Base-by-base conservation (phyloP, 2,113 vertebrate species). In the Macaca mulatta region DNA sequence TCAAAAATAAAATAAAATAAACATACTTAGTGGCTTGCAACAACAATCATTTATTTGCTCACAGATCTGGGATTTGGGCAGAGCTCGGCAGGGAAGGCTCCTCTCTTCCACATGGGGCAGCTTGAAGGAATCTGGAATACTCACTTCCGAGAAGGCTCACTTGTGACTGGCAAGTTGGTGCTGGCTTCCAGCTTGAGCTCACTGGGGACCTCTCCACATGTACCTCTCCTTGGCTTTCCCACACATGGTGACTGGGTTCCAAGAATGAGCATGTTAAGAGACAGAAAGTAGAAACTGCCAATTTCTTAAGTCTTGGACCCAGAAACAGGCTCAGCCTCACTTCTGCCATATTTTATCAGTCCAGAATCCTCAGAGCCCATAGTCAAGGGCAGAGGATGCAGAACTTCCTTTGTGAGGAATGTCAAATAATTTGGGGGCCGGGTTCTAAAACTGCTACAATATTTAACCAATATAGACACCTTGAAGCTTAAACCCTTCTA, bases 361-460 rank as follows among this genome's bases (percentile, higher is more conserved):
- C 40, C 92, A 81, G 43, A 35, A 90, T 67, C 90, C 57, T 45
- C 17, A 93, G 38, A 90, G 35, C 32, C 64, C 43, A 88, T 84
- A 67, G 75, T 88, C 61, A 93, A 75, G 25, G 81, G 6, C 23
- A 87, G 8, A 30, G 35, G 12, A 82, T n/a, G 52, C 45, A 91
- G 30, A 91, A 16, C 38, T 38, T 77, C 6, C 35, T 92, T 87
- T 13, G 38, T 61, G 64, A 93, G 17, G 5, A 89, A 5, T 64
- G 38, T 75, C 50, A 89, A 93, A 84, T 30, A 89, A 94, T 94
- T 80, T 67, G 1, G 0, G 61, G n/a, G 75, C n/a, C 22, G 45
- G 52, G 12, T 89, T 94, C 78, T 92, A 86, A 94, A 94, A 77
- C 43, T 87, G 18, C 64, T 70, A 72, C 3, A 90, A 72, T 64